Base-by-base conservation (phyloP, 2,888 invertebrate genomes). In the Kryphioiulus occultus region DNA sequence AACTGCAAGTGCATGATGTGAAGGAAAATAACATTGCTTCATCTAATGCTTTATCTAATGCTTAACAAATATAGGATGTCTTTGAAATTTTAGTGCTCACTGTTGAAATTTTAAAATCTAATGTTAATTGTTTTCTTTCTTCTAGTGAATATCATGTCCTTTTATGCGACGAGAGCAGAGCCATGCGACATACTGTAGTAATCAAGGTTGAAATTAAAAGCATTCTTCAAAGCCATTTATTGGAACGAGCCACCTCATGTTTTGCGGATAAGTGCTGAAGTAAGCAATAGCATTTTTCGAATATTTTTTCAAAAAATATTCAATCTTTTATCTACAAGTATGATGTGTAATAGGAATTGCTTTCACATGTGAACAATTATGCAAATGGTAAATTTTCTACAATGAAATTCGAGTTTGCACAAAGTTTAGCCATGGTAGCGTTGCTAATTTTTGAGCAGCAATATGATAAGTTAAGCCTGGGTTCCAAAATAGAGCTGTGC, bases 171-270 rank as follows among this genome's bases (percentile, higher is more conserved):
- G 1, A n/a, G 2, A 59, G 17, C 7, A 59, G n/a, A n/a, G n/a
- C 53, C 5, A 59, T 26, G 26, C 68, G 26, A 68, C 68, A 26
- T 68, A n/a, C n/a, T n/a, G n/a, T 26, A 68, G 68, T n/a, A 68
- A 68, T 68, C 68, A 68, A 68, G 68, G 68, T 68, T 68, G 68
- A 26, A 68, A 68, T 68, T 26, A 26, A 68, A 68, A 68, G n/a
- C 26, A 26, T 26, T 68, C 26, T 26, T 10, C 68, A 10, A 26
- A 26, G 26, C 68, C 26, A 26, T 68, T 26, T 68, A 26, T 68
- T 68, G 30, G 10, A 26, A 12, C 1, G n/a, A 26, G 68, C 12
- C 68, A 26, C 68, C 26, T 68, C 26, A 26, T 68, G 26, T 68
- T 68, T 68, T 68, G 68, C 12, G n/a, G 26, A 26, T 15, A 12